Conservation (phyloP, 1,140 invertebrate genomes). For the Zelostemma sp. region DNA sequence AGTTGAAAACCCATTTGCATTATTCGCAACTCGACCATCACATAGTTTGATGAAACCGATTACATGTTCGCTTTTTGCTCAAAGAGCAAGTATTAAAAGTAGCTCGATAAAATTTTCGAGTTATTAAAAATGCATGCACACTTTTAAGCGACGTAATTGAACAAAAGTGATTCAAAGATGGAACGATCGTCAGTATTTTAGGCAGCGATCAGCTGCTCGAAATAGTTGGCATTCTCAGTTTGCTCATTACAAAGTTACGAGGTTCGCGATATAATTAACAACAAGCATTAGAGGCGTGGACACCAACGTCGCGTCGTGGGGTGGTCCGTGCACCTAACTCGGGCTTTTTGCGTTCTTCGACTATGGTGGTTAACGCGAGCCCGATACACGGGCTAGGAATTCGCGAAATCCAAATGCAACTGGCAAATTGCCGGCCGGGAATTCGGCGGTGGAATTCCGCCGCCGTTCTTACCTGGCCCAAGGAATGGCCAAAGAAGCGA, state of each 20-base stretch:
- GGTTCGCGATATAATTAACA: not conserved
- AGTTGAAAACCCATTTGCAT: too few species aligned
- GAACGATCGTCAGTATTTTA: too few species aligned
- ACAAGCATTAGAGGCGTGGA: slow-evolving; percentile 16
- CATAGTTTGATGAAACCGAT: too few species aligned
- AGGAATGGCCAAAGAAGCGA: slow-evolving; percentile 50
- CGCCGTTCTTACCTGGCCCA: slow-evolving; percentile 56
- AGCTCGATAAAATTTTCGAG: too few species aligned
- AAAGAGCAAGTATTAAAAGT: too few species aligned
- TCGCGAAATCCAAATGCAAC: slow-evolving; percentile 65
- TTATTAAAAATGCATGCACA: too few species aligned
- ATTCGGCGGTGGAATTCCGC: slow-evolving; percentile 61
- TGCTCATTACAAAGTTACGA: not conserved
- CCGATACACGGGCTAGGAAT: slow-evolving; percentile 63
- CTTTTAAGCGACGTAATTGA: too few species aligned
- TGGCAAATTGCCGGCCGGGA: slow-evolving; percentile 62
- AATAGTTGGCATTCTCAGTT: not conserved
- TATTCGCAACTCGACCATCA: too few species aligned
- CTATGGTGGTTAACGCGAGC: slow-evolving; percentile 52
- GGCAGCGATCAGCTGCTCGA: not conserved
- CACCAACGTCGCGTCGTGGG: slow-evolving; percentile 44
- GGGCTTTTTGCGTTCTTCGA: slow-evolving; percentile 54
- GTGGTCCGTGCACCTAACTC: slow-evolving; percentile 57
- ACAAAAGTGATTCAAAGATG: too few species aligned
- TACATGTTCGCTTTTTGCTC: too few species aligned